Conservation (phyloP, 2,797 vertebrate genomes). For the Tiaroga cobitis region DNA sequence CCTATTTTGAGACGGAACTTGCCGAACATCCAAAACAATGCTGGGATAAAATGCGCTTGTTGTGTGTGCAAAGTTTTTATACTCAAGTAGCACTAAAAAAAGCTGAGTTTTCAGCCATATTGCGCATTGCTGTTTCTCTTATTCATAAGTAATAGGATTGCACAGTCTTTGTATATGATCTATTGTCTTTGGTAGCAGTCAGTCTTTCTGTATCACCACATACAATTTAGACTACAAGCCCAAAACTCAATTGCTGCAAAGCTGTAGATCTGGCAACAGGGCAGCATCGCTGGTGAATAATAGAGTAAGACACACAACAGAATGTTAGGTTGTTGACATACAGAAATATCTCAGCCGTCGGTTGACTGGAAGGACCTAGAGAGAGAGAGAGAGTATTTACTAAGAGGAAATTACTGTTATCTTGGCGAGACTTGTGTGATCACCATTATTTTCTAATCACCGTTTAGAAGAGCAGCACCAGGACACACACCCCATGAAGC, state of each 20-base stretch:
- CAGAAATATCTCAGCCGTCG: background rate
- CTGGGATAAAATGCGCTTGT: no score
- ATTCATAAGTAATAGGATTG: no score
- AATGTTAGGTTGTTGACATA: constrained; percentile 11
- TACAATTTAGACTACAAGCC: background rate
- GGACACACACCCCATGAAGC: constrained; percentile 1
- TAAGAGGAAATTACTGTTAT: constrained; percentile 52
- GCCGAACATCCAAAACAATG: no score
- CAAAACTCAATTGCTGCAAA: background rate
- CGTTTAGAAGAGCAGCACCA: constrained; percentile 38
- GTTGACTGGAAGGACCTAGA: constrained; percentile 1
- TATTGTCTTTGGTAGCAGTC: background rate
- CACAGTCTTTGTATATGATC: no score
- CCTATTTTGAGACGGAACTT: no score
- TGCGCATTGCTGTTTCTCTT: no score
- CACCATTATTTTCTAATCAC: constrained; percentile 59
- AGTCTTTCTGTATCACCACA: background rate
- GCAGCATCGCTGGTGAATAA: background rate
- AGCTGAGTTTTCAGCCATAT: no score
- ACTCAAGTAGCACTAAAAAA: no score
- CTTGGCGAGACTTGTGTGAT: constrained; percentile 47
- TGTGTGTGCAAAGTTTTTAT: no score
- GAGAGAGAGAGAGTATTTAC: background rate
- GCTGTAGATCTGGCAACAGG: background rate
- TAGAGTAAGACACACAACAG: background rate